phyloP scores from a whole-genome alignment of 2,888 invertebrate species.

The Stictocephala bisonia region DNA sequence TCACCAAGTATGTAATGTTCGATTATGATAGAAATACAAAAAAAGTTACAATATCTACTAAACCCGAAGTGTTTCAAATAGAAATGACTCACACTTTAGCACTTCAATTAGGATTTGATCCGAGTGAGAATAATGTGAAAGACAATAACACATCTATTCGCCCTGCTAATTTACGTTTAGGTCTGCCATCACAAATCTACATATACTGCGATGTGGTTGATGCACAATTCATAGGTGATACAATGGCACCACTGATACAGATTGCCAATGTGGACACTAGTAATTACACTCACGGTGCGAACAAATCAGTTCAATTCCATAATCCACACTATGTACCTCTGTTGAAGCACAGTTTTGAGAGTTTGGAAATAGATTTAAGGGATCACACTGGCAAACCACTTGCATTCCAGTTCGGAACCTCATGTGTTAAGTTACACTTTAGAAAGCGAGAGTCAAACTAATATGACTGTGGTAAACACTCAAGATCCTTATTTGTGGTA shows the following conservation, averaged over 20 bases:
- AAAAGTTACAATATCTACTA: background rate
- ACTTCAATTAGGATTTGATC: conserved; percentile 4
- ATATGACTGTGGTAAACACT: background rate
- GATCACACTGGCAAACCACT: conserved; percentile 26
- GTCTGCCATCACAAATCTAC: conserved; percentile 51
- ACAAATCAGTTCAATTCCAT: conserved; percentile 47
- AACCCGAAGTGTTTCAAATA: conserved; percentile 50
- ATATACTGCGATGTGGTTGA: conserved; percentile 58
- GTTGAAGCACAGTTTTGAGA: conserved; percentile 47
- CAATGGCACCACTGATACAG: conserved; percentile 56
- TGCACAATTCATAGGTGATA: conserved; percentile 58
- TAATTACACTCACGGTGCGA: conserved; percentile 29
- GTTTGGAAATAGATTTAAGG: conserved; percentile 51
- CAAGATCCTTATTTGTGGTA: background rate
- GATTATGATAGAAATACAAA: background rate
- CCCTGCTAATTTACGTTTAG: conserved; percentile 22
- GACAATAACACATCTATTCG: background rate
- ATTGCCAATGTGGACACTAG: conserved; percentile 54
- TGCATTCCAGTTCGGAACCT: conserved; percentile 46
- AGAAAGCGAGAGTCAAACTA: background rate
- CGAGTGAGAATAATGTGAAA: background rate
- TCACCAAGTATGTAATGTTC: background rate
- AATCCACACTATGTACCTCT: conserved; percentile 54
- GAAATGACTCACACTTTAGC: conserved; percentile 52
- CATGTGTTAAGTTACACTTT: conserved; percentile 49